Evolutionary conservation across 2,113 vertebrate species (phyloP), one percentile per base, ranked within the genome.

Genomic region (Xiphias gladius): DNA sequence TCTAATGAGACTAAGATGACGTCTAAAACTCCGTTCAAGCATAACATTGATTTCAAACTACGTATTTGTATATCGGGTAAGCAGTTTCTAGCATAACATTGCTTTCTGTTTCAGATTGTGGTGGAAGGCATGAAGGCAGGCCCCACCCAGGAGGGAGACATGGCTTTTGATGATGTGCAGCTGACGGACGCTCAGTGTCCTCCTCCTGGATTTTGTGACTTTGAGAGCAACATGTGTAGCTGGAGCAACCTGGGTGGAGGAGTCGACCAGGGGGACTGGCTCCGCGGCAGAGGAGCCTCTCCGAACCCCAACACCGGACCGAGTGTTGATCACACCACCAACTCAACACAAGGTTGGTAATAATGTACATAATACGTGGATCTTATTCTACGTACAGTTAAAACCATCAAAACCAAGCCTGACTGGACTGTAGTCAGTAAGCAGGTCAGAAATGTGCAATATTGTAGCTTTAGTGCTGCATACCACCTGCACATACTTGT

Each of bases 141-240:
- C 8, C 79, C 88, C 26, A 88, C 76, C 6, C 69, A 65, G 41
- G 80, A 92, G 59, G 94, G 93, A 30, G 90, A 87, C 86, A 84
- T 96, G 74, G 95, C 95, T 10, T 85, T 96, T 55, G 95, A 96
- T 80, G 95, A 96, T 13, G 81, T 96, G 1, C 73, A 79, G 35
- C 57, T 95, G 76, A 89, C 87, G 4, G 79, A 88, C 5, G 24
- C 68, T 46, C 79, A 76, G 13, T 96, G 95, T 73, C 82, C 91
- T 59, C 30, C 82, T 46, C 83, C 43, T 61, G 92, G 89, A 69
- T 65, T 79, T 37, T 96, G 95, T 86, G 92, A 96, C 91, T 96
- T 96, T 82, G 93, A 96, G 86, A 76, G 2, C 24, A 91, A 87
- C 66, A 82, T 89, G 83, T 95, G 95, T 59, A 84, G 88, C 76